Percentiles rank a stretch among this genome's conserved stretches.
phyloP scores from a whole-genome alignment of 2,888 invertebrate genomes.

The Helobdella robusta region DNA sequence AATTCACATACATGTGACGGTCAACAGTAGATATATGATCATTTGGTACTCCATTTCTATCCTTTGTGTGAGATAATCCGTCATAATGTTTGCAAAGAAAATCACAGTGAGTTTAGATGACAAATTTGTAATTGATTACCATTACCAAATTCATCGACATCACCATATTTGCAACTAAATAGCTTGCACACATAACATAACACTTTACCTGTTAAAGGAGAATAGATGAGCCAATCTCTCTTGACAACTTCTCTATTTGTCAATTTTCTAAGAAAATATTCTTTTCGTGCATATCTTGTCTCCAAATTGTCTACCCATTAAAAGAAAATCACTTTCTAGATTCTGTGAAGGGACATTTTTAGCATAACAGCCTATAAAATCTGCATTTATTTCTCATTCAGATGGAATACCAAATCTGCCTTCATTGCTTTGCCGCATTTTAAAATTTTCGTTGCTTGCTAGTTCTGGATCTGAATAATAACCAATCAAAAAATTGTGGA shows the following conservation, averaged over 20 bases:
- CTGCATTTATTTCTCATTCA: slow-evolving; percentile 8
- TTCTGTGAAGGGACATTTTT: too few relatives aligned
- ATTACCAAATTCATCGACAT: background rate
- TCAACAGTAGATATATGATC: too few relatives aligned
- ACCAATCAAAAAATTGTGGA: too few relatives aligned
- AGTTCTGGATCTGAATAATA: background rate
- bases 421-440: slow-evolving; percentile 4
- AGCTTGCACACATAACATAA: slow-evolving; percentile 1
- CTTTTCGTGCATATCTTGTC: slow-evolving; percentile 14
- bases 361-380: too few relatives aligned
- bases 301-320: slow-evolving; percentile 14
- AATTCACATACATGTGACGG: too few relatives aligned
- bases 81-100: too few relatives aligned
- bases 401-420: background rate
- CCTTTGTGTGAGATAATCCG: too few relatives aligned
- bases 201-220: slow-evolving; percentile 1
- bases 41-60: too few relatives aligned
- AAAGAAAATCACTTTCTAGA: slow-evolving; percentile 11
- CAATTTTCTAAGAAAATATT: slow-evolving; percentile 1
- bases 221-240: slow-evolving; percentile 1
- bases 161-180: slow-evolving; percentile 3
- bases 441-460: background rate
- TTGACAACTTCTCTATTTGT: background rate
- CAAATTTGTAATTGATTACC: too few relatives aligned
- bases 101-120: too few relatives aligned